Base-by-base conservation (phyloP, 2,888 invertebrate genomes). In the Harmothoe impar region DNA sequence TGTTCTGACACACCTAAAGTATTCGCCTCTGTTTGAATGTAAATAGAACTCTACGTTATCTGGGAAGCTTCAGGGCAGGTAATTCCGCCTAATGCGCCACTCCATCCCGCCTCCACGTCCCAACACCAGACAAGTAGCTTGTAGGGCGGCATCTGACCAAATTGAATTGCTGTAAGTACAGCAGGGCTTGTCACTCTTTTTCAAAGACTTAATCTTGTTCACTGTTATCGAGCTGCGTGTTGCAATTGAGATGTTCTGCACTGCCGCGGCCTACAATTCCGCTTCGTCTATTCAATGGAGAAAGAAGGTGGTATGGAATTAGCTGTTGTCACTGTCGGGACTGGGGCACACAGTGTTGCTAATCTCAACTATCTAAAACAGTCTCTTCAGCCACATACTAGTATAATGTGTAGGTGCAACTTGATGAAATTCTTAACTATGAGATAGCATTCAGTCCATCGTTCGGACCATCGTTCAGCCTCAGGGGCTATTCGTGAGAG, bases 91-190 rank as follows among this genome's bases (percentile, higher is more conserved):
- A 72, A 72, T 72, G 72, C 5, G n/a, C 31, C 31, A 15, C 72
- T 29, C 72, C 25, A 72, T 25, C 25, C 72, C 72, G 29, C 15
- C 25, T 15, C 25, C n/a, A 72, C 72, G 72, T 72, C 72, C 72
- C 72, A 72, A 25, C 29, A 72, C 72, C 72, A n/a, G 15, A 72
- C 25, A 72, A 72, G 29, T 72, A 72, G n/a, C 72, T 72, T 72
- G 72, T 29, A n/a, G 29, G 25, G 29, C 5, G 72, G 25, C 72
- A 72, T 72, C 72, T 72, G 72, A 29, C 72, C 72, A 72, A 72
- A 72, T 72, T 72, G 72, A 72, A 72, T 72, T 29, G 72, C 72
- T 29, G 29, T 29, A 72, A 72, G 72, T 72, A 72, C 72, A 72
- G 25, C 3, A 25, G 20, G 25, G 3, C 15, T 72, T 20, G 25